Evolutionary conservation across 2,888 invertebrate genomes (phyloP).

Genomic region (Eristalinus aeneus): DNA sequence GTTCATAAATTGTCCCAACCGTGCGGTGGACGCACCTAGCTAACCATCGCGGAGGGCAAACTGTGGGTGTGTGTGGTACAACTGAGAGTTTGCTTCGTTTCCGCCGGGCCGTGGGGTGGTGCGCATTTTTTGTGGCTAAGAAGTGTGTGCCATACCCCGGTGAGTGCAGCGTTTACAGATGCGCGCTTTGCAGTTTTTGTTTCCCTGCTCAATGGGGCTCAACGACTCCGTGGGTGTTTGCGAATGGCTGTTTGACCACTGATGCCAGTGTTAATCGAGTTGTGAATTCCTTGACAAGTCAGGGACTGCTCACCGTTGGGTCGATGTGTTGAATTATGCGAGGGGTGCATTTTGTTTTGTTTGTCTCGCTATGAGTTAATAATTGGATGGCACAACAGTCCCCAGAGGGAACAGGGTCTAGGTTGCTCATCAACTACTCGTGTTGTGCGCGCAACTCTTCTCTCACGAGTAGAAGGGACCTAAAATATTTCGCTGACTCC

Average conservation of each 20-base stretch:
- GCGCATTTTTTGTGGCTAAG: constrained; percentile 1
- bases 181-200: constrained; percentile 28
- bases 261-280: constrained; percentile 18
- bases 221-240: constrained; percentile 38
- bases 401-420: too few relatives aligned
- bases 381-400: too few relatives aligned
- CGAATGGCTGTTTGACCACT: constrained; percentile 17
- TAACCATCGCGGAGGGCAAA: constrained; percentile 21
- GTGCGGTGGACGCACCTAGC: constrained; percentile 33
- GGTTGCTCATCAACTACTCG: too few relatives aligned
- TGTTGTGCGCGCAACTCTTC: too few relatives aligned
- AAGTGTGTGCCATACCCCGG: constrained; percentile 17
- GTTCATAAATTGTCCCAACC: constrained; percentile 39
- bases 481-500: too few relatives aligned
- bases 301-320: too few relatives aligned
- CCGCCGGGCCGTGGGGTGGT: not conserved
- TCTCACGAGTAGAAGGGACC: too few relatives aligned
- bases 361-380: too few relatives aligned
- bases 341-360: too few relatives aligned
- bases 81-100: constrained; percentile 12
- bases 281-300: constrained; percentile 17
- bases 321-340: too few relatives aligned
- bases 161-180: constrained; percentile 19
- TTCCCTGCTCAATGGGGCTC: constrained; percentile 30
- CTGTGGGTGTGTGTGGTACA: not conserved